Base-by-base conservation (phyloP, 1,140 invertebrate species). In the Eubasilissa regina region DNA sequence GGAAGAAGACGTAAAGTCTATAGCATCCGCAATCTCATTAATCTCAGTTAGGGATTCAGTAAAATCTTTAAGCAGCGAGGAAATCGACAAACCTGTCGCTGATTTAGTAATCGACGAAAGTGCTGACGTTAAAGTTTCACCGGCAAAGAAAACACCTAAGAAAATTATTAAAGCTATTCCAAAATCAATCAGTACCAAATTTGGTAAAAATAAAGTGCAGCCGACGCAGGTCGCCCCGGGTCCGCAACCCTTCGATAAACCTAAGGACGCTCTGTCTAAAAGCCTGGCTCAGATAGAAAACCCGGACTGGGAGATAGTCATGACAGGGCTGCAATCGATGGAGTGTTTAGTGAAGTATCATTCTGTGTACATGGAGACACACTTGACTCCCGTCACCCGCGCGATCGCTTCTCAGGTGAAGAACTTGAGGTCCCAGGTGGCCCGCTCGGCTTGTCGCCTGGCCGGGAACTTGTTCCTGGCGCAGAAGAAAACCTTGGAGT, bases 341-440 rank as follows among this genome's bases (percentile, higher is more conserved):
- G 92, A 94, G 35, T 89, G 94, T 35, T 86, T 99, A 19, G 91
- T 93, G 0, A 90, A 91, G 75, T 92, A 95, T 83, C 92, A 96
- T 84, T 90, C 93, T 0, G 93, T 96, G 88, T 68, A 84, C 85
- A 15, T 92, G 91, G 83, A 88, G 91, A 79, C 92, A 91, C 87
- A 91, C 90, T 73, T 91, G 88, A 90, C 88, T 85, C 87, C 90
- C 62, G 90, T 95, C 21, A 93, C 93, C 45, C 88, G 96, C 43
- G 89, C 92, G 44, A 85, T 97, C 0, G 91, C 94, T 0, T 91
- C 91, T 66, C 96, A 98, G 81, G 93, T 97, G 17, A 93, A 92
- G 62, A 98, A 97, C 87, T 89, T 98, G 21, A 90, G 97, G 7
- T 98, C 97, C 0, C 96, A 97, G 87, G 97, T 99, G 0, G 93